Base-by-base conservation (phyloP, 1,140 invertebrate species). In the Bombus pascuorum region DNA sequence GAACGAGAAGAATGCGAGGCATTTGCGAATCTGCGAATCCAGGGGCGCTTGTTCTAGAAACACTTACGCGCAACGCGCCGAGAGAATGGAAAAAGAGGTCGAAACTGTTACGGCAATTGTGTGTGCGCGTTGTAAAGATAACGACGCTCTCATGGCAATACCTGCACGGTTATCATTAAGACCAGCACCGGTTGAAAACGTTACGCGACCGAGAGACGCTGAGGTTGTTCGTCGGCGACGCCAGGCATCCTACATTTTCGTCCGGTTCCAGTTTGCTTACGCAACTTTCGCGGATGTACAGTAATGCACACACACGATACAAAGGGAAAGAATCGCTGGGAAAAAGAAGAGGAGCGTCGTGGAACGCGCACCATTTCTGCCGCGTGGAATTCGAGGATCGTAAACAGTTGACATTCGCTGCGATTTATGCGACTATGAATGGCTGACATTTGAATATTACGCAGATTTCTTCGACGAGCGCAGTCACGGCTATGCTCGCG, bases 81-180 rank as follows among this genome's bases (percentile, higher is more conserved):
- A 85, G 83, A 88, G 88, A 81, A 83, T 86, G 77, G 73, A 86
- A 88, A 91, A 90, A 86, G 84, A 86, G 81, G 89, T 91, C 87
- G 87, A 85, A 88, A 86, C 72, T 86, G 83, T 88, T 91, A 84
- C 71, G 65, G 37, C 86, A 88, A 90, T 86, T 88, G 89, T 90
- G 70, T 88, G 80, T 62, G 87, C 75, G 72, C 81, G 85, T 68
- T 76, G 77, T 88, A 90, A 90, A 87, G 88, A 90, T 90, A 90
- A 90, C 86, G 74, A 81, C 78, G 70, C 77, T 89, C 80, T 89
- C 88, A 39, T 59, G 70, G 86, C 86, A 74, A 86, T 90, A 86
- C 81, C 79, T 87, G 73, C n/a, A 34, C 78, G 86, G 83, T 90
- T 90, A 90, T 90, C 86, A 83, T 90, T 88, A 90, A 90, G 83